Percentiles rank a stretch among this genome's conserved stretches.
Evolutionary conservation across 2,797 vertebrate genomes (phyloP).

Genomic region (Cyclura pinguis): DNA sequence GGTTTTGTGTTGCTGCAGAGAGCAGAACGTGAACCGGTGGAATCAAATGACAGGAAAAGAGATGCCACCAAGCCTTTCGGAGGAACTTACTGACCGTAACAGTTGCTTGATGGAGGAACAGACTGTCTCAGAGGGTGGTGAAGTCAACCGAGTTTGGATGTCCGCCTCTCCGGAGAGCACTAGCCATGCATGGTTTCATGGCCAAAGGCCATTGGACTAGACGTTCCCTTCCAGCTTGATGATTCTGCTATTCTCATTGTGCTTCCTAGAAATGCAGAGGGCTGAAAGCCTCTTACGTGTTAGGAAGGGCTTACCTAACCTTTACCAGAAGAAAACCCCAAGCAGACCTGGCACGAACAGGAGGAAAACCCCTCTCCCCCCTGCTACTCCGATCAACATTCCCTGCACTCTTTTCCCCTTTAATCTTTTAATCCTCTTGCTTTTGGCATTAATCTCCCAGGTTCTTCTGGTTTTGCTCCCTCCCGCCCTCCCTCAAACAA

Average conservation of each 20-base stretch:
- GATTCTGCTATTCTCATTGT: not conserved
- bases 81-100: too few relatives aligned
- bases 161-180: too few relatives aligned
- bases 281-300: slow-evolving; percentile 66
- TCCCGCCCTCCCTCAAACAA: slow-evolving; percentile 32
- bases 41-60: too few relatives aligned
- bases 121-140: too few relatives aligned
- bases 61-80: too few relatives aligned
- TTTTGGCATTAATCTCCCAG: slow-evolving; percentile 68
- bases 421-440: slow-evolving; percentile 78
- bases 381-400: slow-evolving; percentile 42
- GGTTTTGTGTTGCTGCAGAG: too few relatives aligned
- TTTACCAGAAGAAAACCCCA: not conserved
- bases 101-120: too few relatives aligned
- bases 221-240: too few relatives aligned
- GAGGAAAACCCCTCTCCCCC: not conserved
- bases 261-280: slow-evolving; percentile 66
- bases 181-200: too few relatives aligned
- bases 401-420: slow-evolving; percentile 59
- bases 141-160: too few relatives aligned
- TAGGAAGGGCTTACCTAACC: slow-evolving; percentile 65
- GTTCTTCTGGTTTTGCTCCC: slow-evolving; percentile 53
- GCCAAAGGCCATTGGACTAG: too few relatives aligned
- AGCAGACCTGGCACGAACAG: slow-evolving; percentile 6
- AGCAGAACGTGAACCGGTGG: too few relatives aligned